Conservation (phyloP, 2,797 vertebrate species). For the Tokudaia muenninki region DNA sequence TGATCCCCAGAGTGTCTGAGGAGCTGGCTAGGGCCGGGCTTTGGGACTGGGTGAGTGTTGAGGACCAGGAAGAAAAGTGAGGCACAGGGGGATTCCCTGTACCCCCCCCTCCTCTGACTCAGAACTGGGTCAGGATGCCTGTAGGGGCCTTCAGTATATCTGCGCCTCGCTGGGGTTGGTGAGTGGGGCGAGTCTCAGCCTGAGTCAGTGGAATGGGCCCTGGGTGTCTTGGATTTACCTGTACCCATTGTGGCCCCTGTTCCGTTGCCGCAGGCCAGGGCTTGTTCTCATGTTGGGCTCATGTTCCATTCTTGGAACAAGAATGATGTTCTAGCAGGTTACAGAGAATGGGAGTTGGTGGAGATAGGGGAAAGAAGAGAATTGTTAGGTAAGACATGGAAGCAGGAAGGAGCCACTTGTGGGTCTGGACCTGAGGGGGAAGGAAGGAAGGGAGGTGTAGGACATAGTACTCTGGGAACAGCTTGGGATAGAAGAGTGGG, state of each 20-base stretch:
- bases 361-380: background rate
- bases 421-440: background rate
- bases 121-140: background rate
- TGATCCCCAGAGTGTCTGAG: conserved; percentile 48
- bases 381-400: background rate
- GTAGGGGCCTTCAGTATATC: background rate
- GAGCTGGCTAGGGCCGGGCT: conserved; percentile 33
- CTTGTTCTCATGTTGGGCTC: background rate
- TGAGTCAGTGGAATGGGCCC: background rate
- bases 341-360: background rate
- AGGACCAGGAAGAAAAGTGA: conserved; percentile 9
- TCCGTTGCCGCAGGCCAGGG: background rate
- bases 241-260: background rate
- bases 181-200: background rate
- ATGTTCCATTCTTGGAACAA: background rate
- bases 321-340: background rate
- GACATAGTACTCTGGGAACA: background rate
- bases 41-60: background rate
- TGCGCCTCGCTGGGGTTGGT: background rate
- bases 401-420: background rate
- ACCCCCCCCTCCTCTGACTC: background rate
- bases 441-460: background rate
- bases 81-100: background rate
- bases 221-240: background rate
- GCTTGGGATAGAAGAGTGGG: background rate